A percentile compares a stretch with the other conserved stretches of the same genome.
Conservation (phyloP, 2,888 invertebrate species). For the Ptilodon capucinus region DNA sequence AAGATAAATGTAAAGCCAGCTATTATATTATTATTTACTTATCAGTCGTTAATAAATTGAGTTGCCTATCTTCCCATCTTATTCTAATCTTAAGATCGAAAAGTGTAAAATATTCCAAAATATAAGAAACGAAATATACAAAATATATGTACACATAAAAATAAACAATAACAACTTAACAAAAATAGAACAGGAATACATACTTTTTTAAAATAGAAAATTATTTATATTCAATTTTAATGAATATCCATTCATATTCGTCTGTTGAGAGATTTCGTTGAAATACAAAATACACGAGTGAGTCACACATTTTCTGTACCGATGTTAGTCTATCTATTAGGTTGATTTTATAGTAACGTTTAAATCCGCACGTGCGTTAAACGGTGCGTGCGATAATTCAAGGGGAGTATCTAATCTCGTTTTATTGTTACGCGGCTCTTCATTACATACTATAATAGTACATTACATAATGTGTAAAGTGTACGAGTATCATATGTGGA, state of each 20-base stretch:
- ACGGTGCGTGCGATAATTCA: no score
- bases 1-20: slow-evolving; percentile 28
- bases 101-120: slow-evolving; percentile 15
- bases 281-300: not conserved
- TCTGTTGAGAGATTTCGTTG: slow-evolving; percentile 11
- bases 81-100: slow-evolving; percentile 9
- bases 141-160: slow-evolving; percentile 28
- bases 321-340: no score
- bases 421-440: no score
- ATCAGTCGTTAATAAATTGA: slow-evolving; percentile 27
- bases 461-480: no score
- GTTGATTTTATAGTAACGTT: no score
- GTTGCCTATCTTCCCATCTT: slow-evolving; percentile 12
- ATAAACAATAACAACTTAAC: slow-evolving; percentile 12
- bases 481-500: no score
- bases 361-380: no score
- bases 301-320: not conserved
- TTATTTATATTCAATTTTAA: not conserved
- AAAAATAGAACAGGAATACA: slow-evolving; percentile 18
- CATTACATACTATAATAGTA: no score
- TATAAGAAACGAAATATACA: slow-evolving; percentile 29
- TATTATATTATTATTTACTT: slow-evolving; percentile 19
- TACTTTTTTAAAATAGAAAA: slow-evolving; percentile 3
- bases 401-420: no score
- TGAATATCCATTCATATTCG: slow-evolving; percentile 10